phyloP scores from a whole-genome alignment of 2,888 invertebrate species.

The Eremobia ochroleuca region DNA sequence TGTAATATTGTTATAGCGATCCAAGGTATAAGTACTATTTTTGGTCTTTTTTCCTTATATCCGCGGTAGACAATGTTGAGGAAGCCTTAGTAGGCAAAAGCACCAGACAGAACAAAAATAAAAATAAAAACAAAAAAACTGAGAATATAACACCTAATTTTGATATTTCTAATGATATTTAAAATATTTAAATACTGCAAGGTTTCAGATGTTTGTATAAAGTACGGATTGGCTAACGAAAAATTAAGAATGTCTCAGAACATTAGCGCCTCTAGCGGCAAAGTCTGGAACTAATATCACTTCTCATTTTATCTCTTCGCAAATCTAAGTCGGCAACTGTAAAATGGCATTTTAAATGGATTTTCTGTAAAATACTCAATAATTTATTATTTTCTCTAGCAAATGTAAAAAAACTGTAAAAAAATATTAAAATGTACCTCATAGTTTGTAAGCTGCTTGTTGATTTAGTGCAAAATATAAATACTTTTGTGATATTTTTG shows the following conservation, averaged over 20 bases:
- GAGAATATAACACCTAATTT: not conserved
- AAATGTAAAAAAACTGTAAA: slow-evolving; percentile 71
- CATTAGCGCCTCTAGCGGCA: slow-evolving; percentile 18
- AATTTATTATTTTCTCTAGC: slow-evolving; percentile 74
- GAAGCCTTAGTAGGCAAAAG: not conserved
- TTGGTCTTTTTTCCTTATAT: not conserved
- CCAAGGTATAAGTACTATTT: not conserved
- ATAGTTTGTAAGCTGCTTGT: slow-evolving; percentile 67
- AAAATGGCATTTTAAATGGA: slow-evolving; percentile 62
- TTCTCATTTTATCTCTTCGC: slow-evolving; percentile 34
- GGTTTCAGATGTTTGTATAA: not conserved
- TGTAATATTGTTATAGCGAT: not conserved
- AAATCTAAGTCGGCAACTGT: not conserved
- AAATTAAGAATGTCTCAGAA: not conserved
- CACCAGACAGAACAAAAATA: not conserved
- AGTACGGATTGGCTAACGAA: not conserved
- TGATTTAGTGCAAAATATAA: slow-evolving; percentile 67
- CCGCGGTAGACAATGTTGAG: fast-evolving
- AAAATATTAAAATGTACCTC: slow-evolving; percentile 66
- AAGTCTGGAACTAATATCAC: slow-evolving; percentile 26
- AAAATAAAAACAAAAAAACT: too few relatives aligned
- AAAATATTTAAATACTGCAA: not conserved
- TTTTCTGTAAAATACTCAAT: slow-evolving; percentile 73
- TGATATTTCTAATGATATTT: not conserved
- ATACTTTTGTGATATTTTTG: slow-evolving; percentile 35